Evolutionary conservation across 2,113 vertebrate species (phyloP), one percentile per base, ranked within the genome.

Genomic region (Austrofundulus limnaeus): DNA sequence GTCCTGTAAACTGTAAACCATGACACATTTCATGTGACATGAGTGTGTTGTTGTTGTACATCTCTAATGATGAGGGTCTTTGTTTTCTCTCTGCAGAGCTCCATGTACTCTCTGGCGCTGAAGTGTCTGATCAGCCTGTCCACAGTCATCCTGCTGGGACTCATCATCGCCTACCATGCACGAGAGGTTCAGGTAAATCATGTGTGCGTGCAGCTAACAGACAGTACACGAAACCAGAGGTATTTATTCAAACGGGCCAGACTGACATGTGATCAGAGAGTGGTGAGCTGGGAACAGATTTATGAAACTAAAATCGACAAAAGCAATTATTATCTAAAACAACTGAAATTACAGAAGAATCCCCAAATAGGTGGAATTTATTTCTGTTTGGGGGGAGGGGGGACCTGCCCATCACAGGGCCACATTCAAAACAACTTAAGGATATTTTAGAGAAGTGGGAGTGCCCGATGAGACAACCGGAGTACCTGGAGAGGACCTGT

Each of bases 121-220:
- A 98, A 98, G 92, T 97, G 96, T 93, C 94, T 98, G 87, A 98
- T 98, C 93, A 98, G 95, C 86, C 94, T 98, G 72, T 98, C 96
- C 23, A 98, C 96, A 1, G 84, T 95, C 83, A 96, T 98, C 78
- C 92, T 98, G 65, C 92, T 98, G 87, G 96, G 96, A 46, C 96
- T 98, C 75, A 96, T 98, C 76, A 85, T 97, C 63, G 95, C 96
- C 80, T 98, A 98, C 91, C 96, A 98, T 3, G 96, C 96, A 41
- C 88, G 96, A 24, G 96, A 98, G 88, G 95, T 98, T 84, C 96
- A 98, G 96, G 96, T 98, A 91, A 92, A 49, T 39, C 37, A 66
- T 48, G 12, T 54, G 19, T 59, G 42, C 56, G 19, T 41, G 15
- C 55, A 45, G 5, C 21, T 61, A 25, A 52, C 16, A 72, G 25